Evolutionary conservation across 2,888 invertebrate genomes (phyloP), one percentile per base, ranked within the genome.

Genomic region (Leuctra nigra): DNA sequence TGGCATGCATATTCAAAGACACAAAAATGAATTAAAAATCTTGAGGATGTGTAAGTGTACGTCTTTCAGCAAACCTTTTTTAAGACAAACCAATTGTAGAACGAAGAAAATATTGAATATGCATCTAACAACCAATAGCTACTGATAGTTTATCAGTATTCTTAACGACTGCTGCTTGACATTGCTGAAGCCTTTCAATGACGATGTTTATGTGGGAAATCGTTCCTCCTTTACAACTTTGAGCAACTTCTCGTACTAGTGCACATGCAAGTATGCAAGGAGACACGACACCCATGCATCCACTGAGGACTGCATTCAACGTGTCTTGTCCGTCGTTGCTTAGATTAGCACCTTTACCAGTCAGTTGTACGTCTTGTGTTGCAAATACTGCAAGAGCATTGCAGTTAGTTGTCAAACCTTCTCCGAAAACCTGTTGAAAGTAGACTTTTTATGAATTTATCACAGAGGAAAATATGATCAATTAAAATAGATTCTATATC

Each of bases 201-300:
- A 29, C 29, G 7, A 29, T 29, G 11, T 29, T 29, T 7, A 7
- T 29, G 11, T 29, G 13, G 38, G 18, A 4, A 53, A 39, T 9
- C 41, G 53, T n/a, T 53, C 55, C 23, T 48, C 53, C n/a, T 52
- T 52, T 38, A 9, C n/a, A 18, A 57, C 67, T 66, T 18, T 66
- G 66, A 23, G 67, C 65, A 9, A 68, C 64, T 35, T 68, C 68
- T 18, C 66, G 65, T 3, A 69, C 63, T 1, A 68, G 65, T 39
- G 65, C 64, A 61, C 68, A 68, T 18, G 69, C 64, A 62, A 70
- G 68, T 3, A 70, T 66, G 56, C 67, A 68, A 13, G 69, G 67
- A 1, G 70, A 68, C 7, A 68, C 68, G 9, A 70, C 66, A 48
- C 68, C 68, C 68, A 70, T 67, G 61, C 67, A 68, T n/a, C 67